A percentile compares a stretch with the other conserved stretches of the same genome.
phyloP scores from a whole-genome alignment of 23 tunicate species.

The Aplidium turbinatum region DNA sequence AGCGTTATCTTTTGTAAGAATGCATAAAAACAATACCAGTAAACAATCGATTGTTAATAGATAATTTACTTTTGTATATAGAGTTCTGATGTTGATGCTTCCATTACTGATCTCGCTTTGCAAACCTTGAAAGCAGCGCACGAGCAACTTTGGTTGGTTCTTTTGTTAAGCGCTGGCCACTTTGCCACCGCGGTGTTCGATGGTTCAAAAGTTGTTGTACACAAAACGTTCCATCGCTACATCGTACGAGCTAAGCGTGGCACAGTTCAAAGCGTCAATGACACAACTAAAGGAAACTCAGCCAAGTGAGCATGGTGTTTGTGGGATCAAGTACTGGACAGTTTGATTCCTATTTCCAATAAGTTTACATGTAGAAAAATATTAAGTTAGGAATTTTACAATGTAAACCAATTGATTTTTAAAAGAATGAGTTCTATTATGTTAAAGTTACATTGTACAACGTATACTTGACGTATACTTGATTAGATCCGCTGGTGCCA shows the following conservation, averaged over 20 bases:
- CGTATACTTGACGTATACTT: neutral
- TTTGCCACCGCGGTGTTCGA: constrained; percentile 87
- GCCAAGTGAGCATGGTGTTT: constrained; percentile 44
- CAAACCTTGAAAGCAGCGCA: constrained; percentile 12
- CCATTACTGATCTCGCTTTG: neutral
- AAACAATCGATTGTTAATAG: no score
- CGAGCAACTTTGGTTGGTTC: constrained; percentile 33
- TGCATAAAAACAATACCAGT: no score
- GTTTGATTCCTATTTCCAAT: neutral
- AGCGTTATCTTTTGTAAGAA: no score
- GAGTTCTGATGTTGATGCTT: constrained; percentile 12
- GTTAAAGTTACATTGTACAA: neutral
- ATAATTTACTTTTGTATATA: neutral
- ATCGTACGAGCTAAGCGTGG: constrained; percentile 93
- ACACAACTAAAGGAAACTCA: constrained; percentile 29
- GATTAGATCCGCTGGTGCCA: constrained; percentile 94
- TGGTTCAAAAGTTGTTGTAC: constrained; percentile 43
- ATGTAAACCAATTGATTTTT: no score
- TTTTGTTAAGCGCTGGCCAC: constrained; percentile 79
- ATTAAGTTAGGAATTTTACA: no score
- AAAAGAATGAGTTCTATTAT: no score
- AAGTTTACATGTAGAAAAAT: neutral
- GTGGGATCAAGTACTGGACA: neutral
- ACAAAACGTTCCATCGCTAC: constrained; percentile 91
- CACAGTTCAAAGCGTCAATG: constrained; percentile 76